A percentile compares a stretch with the other conserved stretches of the same genome.
phyloP scores from a whole-genome alignment of 2,888 invertebrate genomes.

The Diaperis boleti region DNA sequence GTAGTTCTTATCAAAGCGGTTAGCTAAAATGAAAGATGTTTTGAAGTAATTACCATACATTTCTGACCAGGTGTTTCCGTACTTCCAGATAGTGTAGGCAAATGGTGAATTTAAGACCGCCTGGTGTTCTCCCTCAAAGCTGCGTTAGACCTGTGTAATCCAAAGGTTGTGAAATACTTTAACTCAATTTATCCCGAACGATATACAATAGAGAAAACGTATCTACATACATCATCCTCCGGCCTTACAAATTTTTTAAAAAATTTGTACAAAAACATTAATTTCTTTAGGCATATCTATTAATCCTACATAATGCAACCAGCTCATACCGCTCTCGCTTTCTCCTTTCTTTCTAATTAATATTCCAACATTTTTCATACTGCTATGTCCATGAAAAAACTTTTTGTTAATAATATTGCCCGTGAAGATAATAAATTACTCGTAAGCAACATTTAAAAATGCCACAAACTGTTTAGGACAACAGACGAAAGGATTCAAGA shows the following conservation, averaged over 20 bases:
- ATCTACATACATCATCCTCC: slow-evolving; percentile 36
- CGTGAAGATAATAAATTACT: not conserved
- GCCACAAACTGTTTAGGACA: slow-evolving; percentile 3
- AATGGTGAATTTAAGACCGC: not conserved
- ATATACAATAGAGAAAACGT: slow-evolving; percentile 28
- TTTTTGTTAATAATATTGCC: slow-evolving; percentile 1
- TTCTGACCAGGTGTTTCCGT: slow-evolving; percentile 18
- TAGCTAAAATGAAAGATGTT: slow-evolving; percentile 30
- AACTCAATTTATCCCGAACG: slow-evolving; percentile 38
- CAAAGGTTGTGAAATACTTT: slow-evolving; percentile 28
- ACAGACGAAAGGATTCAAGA: not conserved
- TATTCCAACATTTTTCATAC: slow-evolving; percentile 15
- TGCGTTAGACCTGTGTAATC: slow-evolving; percentile 17
- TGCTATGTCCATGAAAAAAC: not conserved
- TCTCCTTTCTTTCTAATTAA: slow-evolving; percentile 7
- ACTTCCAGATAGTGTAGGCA: not conserved
- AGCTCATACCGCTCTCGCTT: not conserved
- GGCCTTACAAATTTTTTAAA: slow-evolving; percentile 24
- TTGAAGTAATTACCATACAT: slow-evolving; percentile 35
- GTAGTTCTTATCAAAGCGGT: slow-evolving; percentile 30
- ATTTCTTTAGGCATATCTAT: slow-evolving; percentile 23
- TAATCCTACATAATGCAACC: slow-evolving; percentile 3
- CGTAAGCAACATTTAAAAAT: slow-evolving; percentile 1
- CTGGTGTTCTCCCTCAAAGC: slow-evolving; percentile 21
- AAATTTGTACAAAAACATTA: slow-evolving; percentile 21